Evolutionary conservation across 2,113 vertebrate genomes (phyloP).

Genomic region (Sylvilagus bachmani): DNA sequence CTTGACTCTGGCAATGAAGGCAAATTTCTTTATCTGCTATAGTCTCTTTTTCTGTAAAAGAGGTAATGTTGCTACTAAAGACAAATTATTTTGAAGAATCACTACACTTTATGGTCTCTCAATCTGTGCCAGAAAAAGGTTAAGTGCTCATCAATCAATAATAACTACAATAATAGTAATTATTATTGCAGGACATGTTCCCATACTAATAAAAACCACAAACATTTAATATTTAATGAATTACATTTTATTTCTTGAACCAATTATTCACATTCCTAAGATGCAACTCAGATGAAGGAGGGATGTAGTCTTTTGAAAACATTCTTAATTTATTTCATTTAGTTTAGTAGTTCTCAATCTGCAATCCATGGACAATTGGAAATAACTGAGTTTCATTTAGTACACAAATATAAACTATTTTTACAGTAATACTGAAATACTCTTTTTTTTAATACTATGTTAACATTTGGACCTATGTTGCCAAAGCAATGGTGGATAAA

Average conservation of each 20-base stretch:
- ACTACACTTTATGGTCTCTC: background rate
- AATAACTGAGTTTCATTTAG: background rate
- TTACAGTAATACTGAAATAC: background rate
- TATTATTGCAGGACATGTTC: background rate
- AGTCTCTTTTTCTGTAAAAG: background rate
- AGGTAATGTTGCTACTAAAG: background rate
- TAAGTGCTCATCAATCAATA: background rate
- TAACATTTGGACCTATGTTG: background rate
- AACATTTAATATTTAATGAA: background rate
- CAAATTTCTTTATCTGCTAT: background rate
- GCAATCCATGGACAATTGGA: background rate
- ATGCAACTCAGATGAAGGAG: background rate
- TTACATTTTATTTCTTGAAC: background rate
- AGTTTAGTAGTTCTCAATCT: background rate
- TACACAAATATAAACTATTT: background rate
- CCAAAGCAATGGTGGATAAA: background rate
- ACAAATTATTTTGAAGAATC: background rate
- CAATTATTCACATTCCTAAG: background rate
- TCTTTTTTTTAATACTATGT: background rate
- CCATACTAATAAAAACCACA: background rate
- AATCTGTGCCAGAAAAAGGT: background rate
- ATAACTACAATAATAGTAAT: background rate
- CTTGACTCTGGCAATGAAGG: background rate
- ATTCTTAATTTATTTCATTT: background rate
- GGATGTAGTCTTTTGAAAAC: background rate